Percentiles rank a stretch among this genome's conserved stretches.
Evolutionary conservation across 2,113 vertebrate species (phyloP).

Genomic region (Bettongia penicillata): DNA sequence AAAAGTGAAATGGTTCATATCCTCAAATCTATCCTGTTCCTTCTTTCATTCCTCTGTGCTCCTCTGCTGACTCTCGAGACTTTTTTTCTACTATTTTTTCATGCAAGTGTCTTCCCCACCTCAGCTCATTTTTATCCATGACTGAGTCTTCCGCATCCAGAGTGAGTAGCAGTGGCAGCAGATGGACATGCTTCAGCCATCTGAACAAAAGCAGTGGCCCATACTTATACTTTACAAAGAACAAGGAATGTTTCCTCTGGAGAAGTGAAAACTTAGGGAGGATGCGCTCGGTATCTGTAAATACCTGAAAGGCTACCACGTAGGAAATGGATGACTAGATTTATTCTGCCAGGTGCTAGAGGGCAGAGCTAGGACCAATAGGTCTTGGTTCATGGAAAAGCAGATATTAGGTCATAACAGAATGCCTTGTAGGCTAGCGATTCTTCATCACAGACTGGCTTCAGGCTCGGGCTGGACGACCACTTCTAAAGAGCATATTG

Average conservation of each 20-base stretch:
- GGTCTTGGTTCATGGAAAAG: too few relatives aligned
- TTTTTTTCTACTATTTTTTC: background rate
- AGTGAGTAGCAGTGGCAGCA: background rate
- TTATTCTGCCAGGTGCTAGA: background rate
- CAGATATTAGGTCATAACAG: too few relatives aligned
- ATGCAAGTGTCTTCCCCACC: background rate
- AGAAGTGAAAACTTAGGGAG: background rate
- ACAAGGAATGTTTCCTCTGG: background rate
- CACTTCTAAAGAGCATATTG: too few relatives aligned
- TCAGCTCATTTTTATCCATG: background rate
- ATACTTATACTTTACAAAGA: background rate
- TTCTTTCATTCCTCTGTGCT: background rate
- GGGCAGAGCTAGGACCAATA: background rate
- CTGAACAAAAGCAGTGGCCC: background rate
- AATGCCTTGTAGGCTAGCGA: too few relatives aligned
- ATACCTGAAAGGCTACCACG: background rate
- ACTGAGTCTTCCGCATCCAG: background rate
- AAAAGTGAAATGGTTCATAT: background rate
- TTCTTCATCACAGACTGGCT: too few relatives aligned
- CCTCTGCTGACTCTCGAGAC: background rate
- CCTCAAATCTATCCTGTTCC: background rate
- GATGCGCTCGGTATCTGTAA: background rate
- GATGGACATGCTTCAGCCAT: background rate
- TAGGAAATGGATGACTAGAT: background rate
- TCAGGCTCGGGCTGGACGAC: too few relatives aligned